Percentiles rank a stretch among this genome's conserved stretches.
Evolutionary conservation across 2,888 invertebrate species (phyloP).

Genomic region (Drosophila paranaensis): DNA sequence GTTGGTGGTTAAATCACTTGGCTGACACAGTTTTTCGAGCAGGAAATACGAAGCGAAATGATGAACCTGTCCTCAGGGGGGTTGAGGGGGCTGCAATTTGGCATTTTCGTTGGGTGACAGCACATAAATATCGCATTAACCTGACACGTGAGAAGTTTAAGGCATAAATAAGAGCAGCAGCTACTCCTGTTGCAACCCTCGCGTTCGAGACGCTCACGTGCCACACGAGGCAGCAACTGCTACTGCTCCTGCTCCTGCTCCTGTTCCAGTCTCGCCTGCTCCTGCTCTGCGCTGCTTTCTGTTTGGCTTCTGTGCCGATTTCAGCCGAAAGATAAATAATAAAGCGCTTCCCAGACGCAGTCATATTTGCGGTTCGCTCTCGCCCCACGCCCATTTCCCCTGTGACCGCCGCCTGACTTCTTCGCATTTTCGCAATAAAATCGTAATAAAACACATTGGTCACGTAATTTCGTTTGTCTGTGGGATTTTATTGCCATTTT

Average conservation of each 20-base stretch:
- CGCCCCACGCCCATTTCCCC: neutral
- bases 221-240: constrained; percentile 46
- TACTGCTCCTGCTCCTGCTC: neutral
- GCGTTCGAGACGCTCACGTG: constrained; percentile 68
- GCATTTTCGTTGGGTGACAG: constrained; percentile 28
- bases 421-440: constrained; percentile 82
- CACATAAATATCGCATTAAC: constrained; percentile 74
- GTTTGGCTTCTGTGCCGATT: constrained; percentile 74
- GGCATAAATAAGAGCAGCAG: constrained; percentile 58
- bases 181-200: constrained; percentile 66
- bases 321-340: constrained; percentile 77
- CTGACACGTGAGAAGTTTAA: constrained; percentile 68
- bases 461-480: constrained; percentile 85
- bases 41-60: constrained; percentile 43
- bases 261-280: neutral
- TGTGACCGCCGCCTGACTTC: constrained; percentile 58
- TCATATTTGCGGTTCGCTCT: constrained; percentile 71
- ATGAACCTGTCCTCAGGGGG: constrained; percentile 59
- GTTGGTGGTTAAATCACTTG: constrained; percentile 61
- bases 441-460: constrained; percentile 85
- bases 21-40: constrained; percentile 58
- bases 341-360: constrained; percentile 73
- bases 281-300: constrained; percentile 23
- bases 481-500: constrained; percentile 84
- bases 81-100: constrained; percentile 37